Evolutionary conservation across 2,888 invertebrate species (phyloP), one percentile per base, ranked within the genome.

Genomic region (Criorhina ranunculi): DNA sequence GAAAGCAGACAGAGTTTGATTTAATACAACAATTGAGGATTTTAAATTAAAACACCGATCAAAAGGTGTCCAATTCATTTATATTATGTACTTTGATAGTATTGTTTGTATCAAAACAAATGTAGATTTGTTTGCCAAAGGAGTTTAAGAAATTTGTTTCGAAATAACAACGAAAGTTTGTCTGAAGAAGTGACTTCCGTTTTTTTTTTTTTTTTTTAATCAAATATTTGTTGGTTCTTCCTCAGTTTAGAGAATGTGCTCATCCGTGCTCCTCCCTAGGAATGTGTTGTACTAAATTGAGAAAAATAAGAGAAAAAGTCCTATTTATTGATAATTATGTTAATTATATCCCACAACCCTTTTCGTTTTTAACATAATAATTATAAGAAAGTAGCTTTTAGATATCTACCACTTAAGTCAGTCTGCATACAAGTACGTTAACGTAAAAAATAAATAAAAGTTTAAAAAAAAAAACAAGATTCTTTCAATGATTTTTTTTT

Each of bases 261-360:
- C 49, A 51, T 11, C 62, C 73, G 24, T 64, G 57, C 42, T 69
- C 46, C 69, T 33, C 59, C 35, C 42, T 31, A 37, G 29, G 37
- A 66, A 49, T 76, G 35, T 51, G 64, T 64, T 81, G 76, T 77
- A 49, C 44, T 57, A 67, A 69, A 69, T 69, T 51, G 42, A 75
- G 67, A 62, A 24, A 57, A 35, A 46, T 31, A 51, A 57, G 46
- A 62, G 19, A 44, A 69, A 37, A 57, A 17, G n/a, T 75, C 80
- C 79, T 85, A 85, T 85, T 85, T 80, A 85, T 85, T 85, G 59
- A 75, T 85, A 85, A 80, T 80, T 80, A 83, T 69, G 73, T 83
- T 83, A 78, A 79, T 69, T 83, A 62, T 73, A 69, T 42, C 60
- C 66, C 46, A 9, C 33, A 57, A 33, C 15, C 31, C 51, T 11